Evolutionary conservation across 2,797 vertebrate species (phyloP).

Genomic region (Echiichthys vipera): DNA sequence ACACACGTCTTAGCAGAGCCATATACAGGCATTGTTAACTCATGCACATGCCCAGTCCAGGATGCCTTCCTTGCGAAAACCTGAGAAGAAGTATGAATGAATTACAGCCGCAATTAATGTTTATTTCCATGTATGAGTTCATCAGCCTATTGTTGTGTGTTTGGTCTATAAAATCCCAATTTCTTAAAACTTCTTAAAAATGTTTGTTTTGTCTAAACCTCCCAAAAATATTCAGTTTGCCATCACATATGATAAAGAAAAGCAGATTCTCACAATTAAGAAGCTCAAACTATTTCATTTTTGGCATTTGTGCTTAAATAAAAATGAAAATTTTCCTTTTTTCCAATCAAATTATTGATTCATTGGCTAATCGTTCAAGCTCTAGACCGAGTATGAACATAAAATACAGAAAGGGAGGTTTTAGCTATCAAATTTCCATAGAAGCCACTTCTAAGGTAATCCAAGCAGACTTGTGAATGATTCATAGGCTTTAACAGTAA

Average conservation of each 20-base stretch:
- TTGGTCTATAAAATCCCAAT: neutral
- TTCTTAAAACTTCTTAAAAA: slow-evolving; percentile 28
- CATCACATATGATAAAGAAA: neutral
- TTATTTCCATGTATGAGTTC: neutral
- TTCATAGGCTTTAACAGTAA: slow-evolving; percentile 38
- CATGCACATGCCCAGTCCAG: slow-evolving; percentile 36
- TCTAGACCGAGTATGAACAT: neutral
- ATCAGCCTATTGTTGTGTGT: neutral
- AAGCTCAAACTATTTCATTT: neutral
- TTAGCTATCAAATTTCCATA: neutral
- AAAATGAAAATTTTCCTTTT: neutral
- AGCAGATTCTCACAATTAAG: slow-evolving; percentile 5
- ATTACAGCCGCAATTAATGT: neutral
- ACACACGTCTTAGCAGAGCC: neutral
- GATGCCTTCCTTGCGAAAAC: slow-evolving; percentile 48
- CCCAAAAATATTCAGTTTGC: slow-evolving; percentile 1
- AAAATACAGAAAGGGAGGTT: neutral
- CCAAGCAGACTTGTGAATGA: slow-evolving; percentile 15
- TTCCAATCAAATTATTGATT: neutral
- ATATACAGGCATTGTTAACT: slow-evolving; percentile 24
- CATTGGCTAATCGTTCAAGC: neutral
- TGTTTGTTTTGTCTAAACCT: neutral
- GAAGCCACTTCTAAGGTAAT: neutral
- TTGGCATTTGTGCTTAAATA: neutral
- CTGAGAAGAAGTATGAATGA: slow-evolving; percentile 33